A percentile compares a stretch with the other conserved stretches of the same genome.
Evolutionary conservation across 2,888 invertebrate species (phyloP).

Genomic region (Biston betularia): DNA sequence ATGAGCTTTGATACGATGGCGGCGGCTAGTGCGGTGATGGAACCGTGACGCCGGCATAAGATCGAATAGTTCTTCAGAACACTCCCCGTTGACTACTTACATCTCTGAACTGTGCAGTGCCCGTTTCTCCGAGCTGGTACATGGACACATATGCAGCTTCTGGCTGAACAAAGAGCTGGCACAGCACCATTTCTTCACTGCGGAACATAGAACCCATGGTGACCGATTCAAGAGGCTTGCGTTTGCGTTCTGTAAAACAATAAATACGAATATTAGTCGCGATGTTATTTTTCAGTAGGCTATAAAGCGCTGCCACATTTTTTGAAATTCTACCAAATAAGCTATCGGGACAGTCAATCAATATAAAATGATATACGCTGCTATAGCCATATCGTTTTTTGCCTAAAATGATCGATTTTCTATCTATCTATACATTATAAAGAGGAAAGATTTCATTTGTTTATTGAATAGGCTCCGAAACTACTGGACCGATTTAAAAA

Average conservation of each 20-base stretch:
- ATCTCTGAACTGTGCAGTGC: conserved; percentile 90
- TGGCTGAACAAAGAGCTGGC: conserved; percentile 90
- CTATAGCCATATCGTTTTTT: too few relatives aligned
- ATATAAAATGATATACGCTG: too few relatives aligned
- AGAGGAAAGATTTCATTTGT: too few relatives aligned
- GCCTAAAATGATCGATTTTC: too few relatives aligned
- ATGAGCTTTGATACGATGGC: too few relatives aligned
- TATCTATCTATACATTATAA: too few relatives aligned
- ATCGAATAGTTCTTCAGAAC: neutral
- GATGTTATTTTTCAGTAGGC: neutral
- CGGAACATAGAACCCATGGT: conserved; percentile 85
- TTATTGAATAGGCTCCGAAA: too few relatives aligned
- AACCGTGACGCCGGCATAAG: neutral
- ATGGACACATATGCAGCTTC: conserved; percentile 91
- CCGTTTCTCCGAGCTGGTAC: conserved; percentile 90
- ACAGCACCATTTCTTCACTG: conserved; percentile 90
- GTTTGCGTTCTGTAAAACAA: neutral
- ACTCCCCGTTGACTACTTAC: conserved; percentile 75
- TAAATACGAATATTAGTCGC: neutral
- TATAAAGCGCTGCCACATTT: too few relatives aligned
- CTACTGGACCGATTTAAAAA: too few relatives aligned
- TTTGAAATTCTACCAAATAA: too few relatives aligned
- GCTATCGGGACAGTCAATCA: too few relatives aligned
- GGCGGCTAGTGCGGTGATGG: too few relatives aligned
- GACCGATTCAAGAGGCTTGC: conserved; percentile 7